Evolutionary conservation across 2,888 invertebrate genomes (phyloP), one percentile per base, ranked within the genome.

Genomic region (Euclidia mi): DNA sequence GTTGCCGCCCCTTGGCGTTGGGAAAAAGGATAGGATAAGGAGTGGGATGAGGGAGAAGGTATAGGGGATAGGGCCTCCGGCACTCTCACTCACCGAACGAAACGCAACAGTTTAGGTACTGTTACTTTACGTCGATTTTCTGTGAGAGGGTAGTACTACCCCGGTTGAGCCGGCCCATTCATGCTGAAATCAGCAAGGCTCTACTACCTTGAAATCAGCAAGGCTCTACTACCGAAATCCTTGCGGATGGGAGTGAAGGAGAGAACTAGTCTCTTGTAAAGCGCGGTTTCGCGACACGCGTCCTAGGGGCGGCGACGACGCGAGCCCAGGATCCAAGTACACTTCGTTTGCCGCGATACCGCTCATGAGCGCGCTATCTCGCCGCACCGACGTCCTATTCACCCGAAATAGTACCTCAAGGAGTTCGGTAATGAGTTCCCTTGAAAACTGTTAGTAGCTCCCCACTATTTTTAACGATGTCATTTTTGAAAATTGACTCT

Each of bases 331-430:
- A 28, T 38, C 63, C 65, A 75, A 76, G 84, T 68, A 82, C 85
- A 91, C 93, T 92, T 92, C 87, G 88, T 93, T 93, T 92, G 92
- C 85, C 81, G 87, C 87, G 91, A 92, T 93, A 92, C 91, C 90
- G 88, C 86, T 90, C 90, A 90, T 90, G 90, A 92, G 90, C 87
- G 84, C 77, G 76, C 84, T 85, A 90, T 92, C 92, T 92, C 91
- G 91, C 82, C 61, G 73, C 78, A 76, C 81, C 90, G 82, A 93
- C 93, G n/a, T n/a, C n/a, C n/a, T n/a, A n/a, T n/a, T n/a, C n/a
- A n/a, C n/a, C n/a, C n/a, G n/a, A n/a, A n/a, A 93, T 92, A 91
- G 90, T 91, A 90, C 90, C 90, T 92, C 89, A 88, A 92, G 91
- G 91, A 91, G 90, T 91, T 92, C 72, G 85, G 89, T 93, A 92